Percentiles rank a stretch among this genome's conserved stretches.
phyloP scores from a whole-genome alignment of 1,140 invertebrate genomes.

The Aphaenogaster ashmeadi region DNA sequence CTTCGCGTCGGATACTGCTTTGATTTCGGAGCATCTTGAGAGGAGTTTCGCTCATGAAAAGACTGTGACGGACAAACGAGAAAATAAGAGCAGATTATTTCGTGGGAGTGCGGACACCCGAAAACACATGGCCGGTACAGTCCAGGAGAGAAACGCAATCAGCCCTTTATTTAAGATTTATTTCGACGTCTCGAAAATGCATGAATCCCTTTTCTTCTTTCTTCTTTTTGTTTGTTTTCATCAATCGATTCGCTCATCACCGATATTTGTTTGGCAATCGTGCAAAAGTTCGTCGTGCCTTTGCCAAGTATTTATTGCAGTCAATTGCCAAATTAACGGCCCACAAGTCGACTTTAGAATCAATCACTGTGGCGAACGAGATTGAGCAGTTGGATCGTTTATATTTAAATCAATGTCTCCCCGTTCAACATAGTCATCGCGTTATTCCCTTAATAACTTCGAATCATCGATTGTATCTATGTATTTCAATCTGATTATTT shows the following conservation, averaged over 20 bases:
- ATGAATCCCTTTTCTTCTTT: neutral
- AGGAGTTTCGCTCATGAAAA: constrained; percentile 23
- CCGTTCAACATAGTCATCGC: constrained; percentile 22
- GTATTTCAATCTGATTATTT: constrained; percentile 40
- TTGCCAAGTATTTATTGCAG: constrained; percentile 74
- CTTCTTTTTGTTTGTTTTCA: neutral
- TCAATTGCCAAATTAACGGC: constrained; percentile 73
- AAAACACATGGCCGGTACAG: constrained; percentile 76
- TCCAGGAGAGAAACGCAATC: constrained; percentile 59
- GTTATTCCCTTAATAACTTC: neutral
- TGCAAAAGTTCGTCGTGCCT: constrained; percentile 54
- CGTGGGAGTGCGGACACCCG: constrained; percentile 59
- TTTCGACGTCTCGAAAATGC: neutral
- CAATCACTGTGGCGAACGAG: constrained; percentile 28
- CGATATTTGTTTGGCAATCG: constrained; percentile 63
- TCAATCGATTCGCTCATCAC: neutral
- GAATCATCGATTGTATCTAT: constrained; percentile 39
- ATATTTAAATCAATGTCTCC: constrained; percentile 68
- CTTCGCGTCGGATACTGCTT: neutral
- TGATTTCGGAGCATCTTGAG: constrained; percentile 37
- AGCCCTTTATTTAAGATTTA: neutral
- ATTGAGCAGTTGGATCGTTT: constrained; percentile 69
- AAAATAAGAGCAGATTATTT: constrained; percentile 62
- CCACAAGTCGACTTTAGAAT: constrained; percentile 68
- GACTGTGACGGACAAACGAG: constrained; percentile 51